Conservation (phyloP, 2,888 invertebrate genomes). For the Gryllus longicercus region DNA sequence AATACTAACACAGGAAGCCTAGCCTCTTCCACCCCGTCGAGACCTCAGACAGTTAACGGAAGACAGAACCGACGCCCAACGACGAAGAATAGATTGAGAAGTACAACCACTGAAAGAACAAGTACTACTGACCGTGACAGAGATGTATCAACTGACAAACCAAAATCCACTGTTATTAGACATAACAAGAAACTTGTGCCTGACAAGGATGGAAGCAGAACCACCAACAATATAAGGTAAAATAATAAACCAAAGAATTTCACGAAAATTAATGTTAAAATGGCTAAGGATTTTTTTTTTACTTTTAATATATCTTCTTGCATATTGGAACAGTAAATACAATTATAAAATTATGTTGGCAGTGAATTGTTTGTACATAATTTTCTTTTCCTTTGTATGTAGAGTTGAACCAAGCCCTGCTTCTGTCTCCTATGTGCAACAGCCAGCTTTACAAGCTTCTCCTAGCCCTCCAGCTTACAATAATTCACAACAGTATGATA, state of each 20-base stretch:
- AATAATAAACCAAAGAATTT: neutral
- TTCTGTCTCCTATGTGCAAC: slow-evolving; percentile 42
- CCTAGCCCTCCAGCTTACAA: slow-evolving; percentile 41
- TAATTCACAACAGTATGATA: slow-evolving; percentile 55
- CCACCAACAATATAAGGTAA: slow-evolving; percentile 18
- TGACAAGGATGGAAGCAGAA: slow-evolving; percentile 21
- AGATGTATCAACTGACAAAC: slow-evolving; percentile 27
- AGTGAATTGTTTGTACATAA: neutral
- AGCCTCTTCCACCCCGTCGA: neutral
- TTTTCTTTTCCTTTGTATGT: slow-evolving; percentile 39
- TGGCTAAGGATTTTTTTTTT: too few species aligned
- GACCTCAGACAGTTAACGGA: neutral
- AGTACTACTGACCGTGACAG: slow-evolving; percentile 27
- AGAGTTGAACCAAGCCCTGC: slow-evolving; percentile 55
- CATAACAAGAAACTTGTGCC: slow-evolving; percentile 21
- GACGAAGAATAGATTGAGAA: slow-evolving; percentile 21
- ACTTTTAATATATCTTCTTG: too few species aligned
- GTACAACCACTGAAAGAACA: slow-evolving; percentile 22
- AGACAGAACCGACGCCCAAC: neutral
- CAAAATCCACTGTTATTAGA: slow-evolving; percentile 5
- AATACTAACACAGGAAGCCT: neutral
- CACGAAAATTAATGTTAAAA: neutral
- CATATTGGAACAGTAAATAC: too few species aligned
- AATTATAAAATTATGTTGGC: too few species aligned
- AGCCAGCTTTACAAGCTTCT: slow-evolving; percentile 44